Percentiles rank a stretch among this genome's conserved stretches.
These are phyloP conservation scores for Gambelia wislizenii DNA, from an alignment of 2,797 vertebrate species.

Conservation along the genomic window DNA sequence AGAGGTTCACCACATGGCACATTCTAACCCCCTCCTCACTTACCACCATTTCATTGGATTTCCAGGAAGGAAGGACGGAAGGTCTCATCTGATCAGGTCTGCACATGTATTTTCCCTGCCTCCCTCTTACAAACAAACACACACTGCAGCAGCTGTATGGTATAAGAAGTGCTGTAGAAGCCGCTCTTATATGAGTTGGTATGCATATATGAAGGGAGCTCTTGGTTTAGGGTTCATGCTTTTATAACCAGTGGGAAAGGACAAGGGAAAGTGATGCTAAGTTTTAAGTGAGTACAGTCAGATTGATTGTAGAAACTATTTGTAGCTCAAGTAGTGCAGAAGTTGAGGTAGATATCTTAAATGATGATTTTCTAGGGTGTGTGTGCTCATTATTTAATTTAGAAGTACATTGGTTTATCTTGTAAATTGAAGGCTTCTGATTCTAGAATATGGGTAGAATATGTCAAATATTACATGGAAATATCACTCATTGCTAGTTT, in stretches of 20 bases:
- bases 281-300: not conserved
- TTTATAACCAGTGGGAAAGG: not conserved
- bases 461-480: not conserved
- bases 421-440: not conserved
- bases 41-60: not conserved
- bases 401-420: not conserved
- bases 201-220: not conserved
- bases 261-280: not conserved
- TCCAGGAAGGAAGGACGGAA: too few species aligned
- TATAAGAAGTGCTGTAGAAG: not conserved
- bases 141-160: not conserved
- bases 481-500: not conserved
- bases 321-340: not conserved
- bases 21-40: not conserved
- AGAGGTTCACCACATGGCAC: not conserved
- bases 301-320: not conserved
- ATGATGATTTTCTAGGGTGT: not conserved
- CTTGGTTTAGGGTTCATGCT: not conserved
- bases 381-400: not conserved
- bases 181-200: not conserved
- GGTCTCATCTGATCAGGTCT: not conserved
- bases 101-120: not conserved
- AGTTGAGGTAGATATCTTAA: not conserved
- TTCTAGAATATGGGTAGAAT: constrained; percentile 6
- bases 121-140: not conserved